Evolutionary conservation across 2,113 vertebrate species (phyloP).

Genomic region (Oryctolagus cuniculus): DNA sequence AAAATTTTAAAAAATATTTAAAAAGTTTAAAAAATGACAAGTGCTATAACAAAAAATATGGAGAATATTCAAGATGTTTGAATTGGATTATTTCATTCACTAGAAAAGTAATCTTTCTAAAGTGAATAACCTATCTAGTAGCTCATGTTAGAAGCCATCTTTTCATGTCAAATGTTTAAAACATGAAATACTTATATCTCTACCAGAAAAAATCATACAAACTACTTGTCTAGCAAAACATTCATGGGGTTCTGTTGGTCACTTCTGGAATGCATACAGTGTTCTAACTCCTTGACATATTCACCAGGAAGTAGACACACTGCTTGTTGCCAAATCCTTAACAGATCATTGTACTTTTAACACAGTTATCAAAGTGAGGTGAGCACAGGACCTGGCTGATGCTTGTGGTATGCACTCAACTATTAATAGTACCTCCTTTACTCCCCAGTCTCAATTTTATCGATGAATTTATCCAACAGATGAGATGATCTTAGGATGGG

Average conservation of each 20-base stretch:
- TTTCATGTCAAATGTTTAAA: background rate
- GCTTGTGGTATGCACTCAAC: background rate
- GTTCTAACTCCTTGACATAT: background rate
- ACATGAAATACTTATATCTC: background rate
- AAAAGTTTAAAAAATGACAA: background rate
- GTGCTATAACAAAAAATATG: background rate
- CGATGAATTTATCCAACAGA: background rate
- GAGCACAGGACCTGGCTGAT: background rate
- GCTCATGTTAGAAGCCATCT: background rate
- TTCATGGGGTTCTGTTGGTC: background rate
- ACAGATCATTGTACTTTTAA: background rate
- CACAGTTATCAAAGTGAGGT: background rate
- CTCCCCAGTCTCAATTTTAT: background rate
- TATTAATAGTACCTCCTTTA: background rate
- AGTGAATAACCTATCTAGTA: background rate
- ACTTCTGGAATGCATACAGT: background rate
- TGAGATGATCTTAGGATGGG: background rate
- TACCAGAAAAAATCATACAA: background rate
- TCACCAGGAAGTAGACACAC: background rate
- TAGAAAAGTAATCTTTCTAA: background rate
- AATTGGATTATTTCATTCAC: background rate
- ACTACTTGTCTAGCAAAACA: background rate
- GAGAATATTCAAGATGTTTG: slow-evolving; percentile 5
- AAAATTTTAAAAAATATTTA: too few relatives aligned
- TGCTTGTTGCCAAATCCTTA: background rate